Conservation (phyloP, 2,888 invertebrate species). For the Pseudolycoriella hygida region DNA sequence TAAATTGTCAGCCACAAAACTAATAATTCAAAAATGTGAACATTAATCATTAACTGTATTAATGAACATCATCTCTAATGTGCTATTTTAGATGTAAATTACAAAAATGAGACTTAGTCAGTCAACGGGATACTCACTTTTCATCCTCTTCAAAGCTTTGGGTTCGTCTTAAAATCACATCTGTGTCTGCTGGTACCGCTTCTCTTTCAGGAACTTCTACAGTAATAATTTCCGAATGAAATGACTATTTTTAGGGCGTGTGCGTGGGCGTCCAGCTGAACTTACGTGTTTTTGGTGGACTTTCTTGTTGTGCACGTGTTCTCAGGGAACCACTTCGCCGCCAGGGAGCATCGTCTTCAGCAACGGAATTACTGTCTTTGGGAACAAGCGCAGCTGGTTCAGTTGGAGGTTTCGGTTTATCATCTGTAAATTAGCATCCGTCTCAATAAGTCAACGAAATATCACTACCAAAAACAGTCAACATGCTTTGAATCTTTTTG, state of each 20-base stretch:
- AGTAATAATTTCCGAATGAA: conserved; percentile 14
- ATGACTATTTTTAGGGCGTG: not conserved
- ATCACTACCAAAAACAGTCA: not conserved
- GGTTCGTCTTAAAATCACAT: conserved; percentile 59
- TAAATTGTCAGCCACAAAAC: not conserved
- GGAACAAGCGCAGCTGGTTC: conserved; percentile 30
- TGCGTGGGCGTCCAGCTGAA: conserved; percentile 7
- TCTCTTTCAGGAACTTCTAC: conserved; percentile 39
- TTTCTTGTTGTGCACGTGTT: conserved; percentile 33
- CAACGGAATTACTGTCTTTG: conserved; percentile 31
- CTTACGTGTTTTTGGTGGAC: conserved; percentile 34
- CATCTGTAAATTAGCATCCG: not conserved
- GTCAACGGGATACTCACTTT: conserved; percentile 44
- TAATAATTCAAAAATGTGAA: not conserved
- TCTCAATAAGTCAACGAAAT: not conserved
- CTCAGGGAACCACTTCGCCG: conserved; percentile 41
- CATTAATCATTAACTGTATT: not conserved
- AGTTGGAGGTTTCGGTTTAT: conserved; percentile 17
- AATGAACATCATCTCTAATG: conserved; percentile 1
- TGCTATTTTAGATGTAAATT: not conserved
- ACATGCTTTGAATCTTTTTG: too few relatives aligned
- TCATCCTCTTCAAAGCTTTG: conserved; percentile 80
- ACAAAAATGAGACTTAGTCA: conserved; percentile 5
- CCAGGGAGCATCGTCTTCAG: conserved; percentile 46
- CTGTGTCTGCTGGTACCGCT: conserved; percentile 30